phyloP scores from a whole-genome alignment of 37 sponge, comb jelly and placozoan species.

The Haliclona indistincta region DNA sequence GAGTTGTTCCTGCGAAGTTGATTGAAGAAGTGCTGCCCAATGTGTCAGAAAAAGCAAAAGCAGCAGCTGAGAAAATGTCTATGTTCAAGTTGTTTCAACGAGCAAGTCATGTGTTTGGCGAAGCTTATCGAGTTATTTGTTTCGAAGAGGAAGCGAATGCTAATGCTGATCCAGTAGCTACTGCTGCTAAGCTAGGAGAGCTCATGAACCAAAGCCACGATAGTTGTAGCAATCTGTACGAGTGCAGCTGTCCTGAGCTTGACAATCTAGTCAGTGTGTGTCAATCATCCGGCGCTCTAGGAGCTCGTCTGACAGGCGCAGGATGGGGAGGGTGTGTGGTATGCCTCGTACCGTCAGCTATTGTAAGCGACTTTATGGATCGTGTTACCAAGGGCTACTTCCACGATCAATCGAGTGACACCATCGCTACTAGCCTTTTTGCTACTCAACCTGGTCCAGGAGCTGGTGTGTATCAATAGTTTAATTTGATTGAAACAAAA shows the following conservation, averaged over 20 bases:
- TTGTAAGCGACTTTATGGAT: conserved; percentile 53
- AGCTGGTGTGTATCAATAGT: conserved; percentile 65
- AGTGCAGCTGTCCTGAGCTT: conserved; percentile 87
- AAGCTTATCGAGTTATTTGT: conserved; percentile 75
- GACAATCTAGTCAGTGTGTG: conserved; percentile 75
- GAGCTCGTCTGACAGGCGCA: conserved; percentile 94
- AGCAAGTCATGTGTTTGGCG: conserved; percentile 86
- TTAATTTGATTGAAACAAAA: too few relatives aligned
- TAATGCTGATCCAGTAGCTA: not conserved
- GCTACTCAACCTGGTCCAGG: conserved; percentile 81
- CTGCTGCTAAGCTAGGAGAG: conserved; percentile 64
- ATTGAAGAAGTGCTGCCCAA: conserved; percentile 27
- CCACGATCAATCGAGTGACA: not conserved
- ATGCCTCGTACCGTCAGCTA: conserved; percentile 65
- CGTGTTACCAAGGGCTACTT: conserved; percentile 47
- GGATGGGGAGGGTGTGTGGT: conserved; percentile 99
- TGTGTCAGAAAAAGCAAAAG: conserved; percentile 1
- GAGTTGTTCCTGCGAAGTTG: conserved; percentile 52
- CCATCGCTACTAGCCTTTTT: conserved; percentile 51
- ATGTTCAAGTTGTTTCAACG: conserved; percentile 77
- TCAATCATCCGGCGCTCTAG: conserved; percentile 74
- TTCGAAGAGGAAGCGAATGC: conserved; percentile 65
- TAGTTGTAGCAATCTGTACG: conserved; percentile 85
- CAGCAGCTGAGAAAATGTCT: conserved; percentile 27
- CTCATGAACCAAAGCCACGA: conserved; percentile 92